Evolutionary conservation across 2,113 vertebrate genomes (phyloP), one percentile per base, ranked within the genome.

Genomic region (Entelurus aequoreus): DNA sequence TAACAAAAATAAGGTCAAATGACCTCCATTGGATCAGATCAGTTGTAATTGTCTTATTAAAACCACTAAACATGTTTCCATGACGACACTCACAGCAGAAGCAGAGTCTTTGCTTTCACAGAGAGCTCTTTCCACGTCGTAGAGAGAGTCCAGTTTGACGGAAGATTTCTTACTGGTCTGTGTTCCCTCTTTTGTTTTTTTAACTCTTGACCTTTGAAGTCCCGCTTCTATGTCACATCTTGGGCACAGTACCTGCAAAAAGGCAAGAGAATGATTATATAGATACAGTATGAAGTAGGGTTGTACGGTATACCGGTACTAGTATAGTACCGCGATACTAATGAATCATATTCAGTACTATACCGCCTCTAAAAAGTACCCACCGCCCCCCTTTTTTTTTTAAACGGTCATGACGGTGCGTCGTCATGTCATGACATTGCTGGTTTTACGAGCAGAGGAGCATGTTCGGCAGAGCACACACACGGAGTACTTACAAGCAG

Each of bases 101-200:
- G 94, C 90, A 0, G 94, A 93, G 74, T 97, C 95, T 60, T 90
- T 95, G 90, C 94, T 97, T 57, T 97, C 95, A 0, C 71, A 90
- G 1, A 98, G 90, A 0, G 90, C 90, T 80, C 91, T 89, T 71
- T 96, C 94, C 53, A 98, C 87, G 36, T 97, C 94, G 21, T 87
- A 88, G 69, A 98, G 88, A 0, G 87, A 94, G 73, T 96, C 95
- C 38, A 94, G 82, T 63, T 92, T 94, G 1, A 86, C 69, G 40
- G 75, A 80, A 9, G 77, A 88, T 72, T 91, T 94, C 84, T 90
- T 96, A 35, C 84, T 85, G 47, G 82, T 85, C 7, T 84, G 90
- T 37, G 87, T 58, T 14, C 83, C 54, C 37, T 98, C 95, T 86
- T 97, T 99, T 47, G 88, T 37, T 80, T 93, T 95, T 74, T 94